Evolutionary conservation across 2,797 vertebrate genomes (phyloP).

Genomic region (Mus spretus): DNA sequence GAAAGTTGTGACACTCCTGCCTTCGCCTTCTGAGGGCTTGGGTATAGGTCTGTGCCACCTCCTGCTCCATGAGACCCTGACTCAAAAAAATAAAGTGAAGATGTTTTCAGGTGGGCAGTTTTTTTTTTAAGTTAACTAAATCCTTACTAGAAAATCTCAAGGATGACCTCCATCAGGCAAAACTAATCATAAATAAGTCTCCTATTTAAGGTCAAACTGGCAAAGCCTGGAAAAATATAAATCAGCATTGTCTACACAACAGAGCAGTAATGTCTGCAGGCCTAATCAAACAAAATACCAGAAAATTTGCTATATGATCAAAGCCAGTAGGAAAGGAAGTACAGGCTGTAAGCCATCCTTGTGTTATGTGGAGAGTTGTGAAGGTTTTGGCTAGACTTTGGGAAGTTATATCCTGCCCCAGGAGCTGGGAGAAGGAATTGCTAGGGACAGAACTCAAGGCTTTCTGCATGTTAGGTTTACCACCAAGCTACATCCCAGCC

Average conservation of each 20-base stretch:
- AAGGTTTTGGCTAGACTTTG: constrained; percentile 38
- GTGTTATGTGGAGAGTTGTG: neutral
- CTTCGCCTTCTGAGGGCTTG: neutral
- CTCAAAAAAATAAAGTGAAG: neutral
- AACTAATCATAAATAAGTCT: neutral
- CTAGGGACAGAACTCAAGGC: neutral
- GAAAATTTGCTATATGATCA: neutral
- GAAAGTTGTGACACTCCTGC: neutral
- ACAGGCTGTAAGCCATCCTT: constrained; percentile 3
- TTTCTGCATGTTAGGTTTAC: neutral
- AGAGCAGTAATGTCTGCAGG: neutral
- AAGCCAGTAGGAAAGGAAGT: neutral
- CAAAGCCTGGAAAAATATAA: neutral
- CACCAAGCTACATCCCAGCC: neutral
- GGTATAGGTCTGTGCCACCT: neutral
- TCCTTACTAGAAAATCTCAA: neutral
- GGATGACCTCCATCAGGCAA: neutral
- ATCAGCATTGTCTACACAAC: neutral
- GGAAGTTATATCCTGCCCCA: neutral
- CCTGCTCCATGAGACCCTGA: neutral
- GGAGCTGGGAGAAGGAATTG: neutral
- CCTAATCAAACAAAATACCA: neutral
- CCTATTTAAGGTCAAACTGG: neutral
- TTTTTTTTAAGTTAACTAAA: neutral
- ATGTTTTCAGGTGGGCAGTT: neutral